A percentile compares a stretch with the other conserved stretches of the same genome.
Evolutionary conservation across 2,113 vertebrate species (phyloP).

Genomic region (Lampris megalopsis): DNA sequence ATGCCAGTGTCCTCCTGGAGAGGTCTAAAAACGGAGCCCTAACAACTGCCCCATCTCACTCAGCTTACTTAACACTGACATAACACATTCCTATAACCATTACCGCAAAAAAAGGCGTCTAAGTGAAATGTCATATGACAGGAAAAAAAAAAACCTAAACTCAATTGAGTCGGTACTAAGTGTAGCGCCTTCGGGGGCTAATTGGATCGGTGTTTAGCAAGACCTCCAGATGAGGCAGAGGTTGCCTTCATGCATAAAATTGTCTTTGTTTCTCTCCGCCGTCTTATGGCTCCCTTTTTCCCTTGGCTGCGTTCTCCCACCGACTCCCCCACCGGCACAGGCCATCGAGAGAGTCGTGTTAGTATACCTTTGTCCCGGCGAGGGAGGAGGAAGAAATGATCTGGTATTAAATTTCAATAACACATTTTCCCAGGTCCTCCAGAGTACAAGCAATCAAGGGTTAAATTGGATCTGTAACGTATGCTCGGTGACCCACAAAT

Average conservation of each 20-base stretch:
- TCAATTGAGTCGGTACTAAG: slow-evolving; percentile 72
- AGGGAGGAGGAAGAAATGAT: slow-evolving; percentile 85
- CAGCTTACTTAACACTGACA: slow-evolving; percentile 43
- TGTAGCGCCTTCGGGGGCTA: slow-evolving; percentile 78
- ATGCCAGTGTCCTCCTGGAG: background rate
- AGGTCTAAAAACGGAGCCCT: slow-evolving; percentile 35
- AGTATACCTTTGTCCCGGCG: slow-evolving; percentile 81
- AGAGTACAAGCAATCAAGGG: slow-evolving; percentile 95
- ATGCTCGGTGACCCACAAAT: slow-evolving; percentile 97
- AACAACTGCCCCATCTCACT: slow-evolving; percentile 34
- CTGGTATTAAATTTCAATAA: slow-evolving; percentile 91
- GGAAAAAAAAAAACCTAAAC: slow-evolving; percentile 59
- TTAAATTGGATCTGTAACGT: slow-evolving; percentile 99
- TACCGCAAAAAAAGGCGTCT: slow-evolving; percentile 49
- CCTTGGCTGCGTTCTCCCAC: slow-evolving; percentile 61
- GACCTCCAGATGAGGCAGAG: slow-evolving; percentile 79
- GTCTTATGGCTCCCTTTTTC: slow-evolving; percentile 60
- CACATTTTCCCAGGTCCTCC: slow-evolving; percentile 85
- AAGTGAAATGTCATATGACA: slow-evolving; percentile 73
- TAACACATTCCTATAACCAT: slow-evolving; percentile 51
- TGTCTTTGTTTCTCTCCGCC: slow-evolving; percentile 79
- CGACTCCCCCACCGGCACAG: slow-evolving; percentile 69
- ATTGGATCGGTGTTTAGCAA: slow-evolving; percentile 86
- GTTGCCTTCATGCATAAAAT: slow-evolving; percentile 80
- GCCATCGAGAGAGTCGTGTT: slow-evolving; percentile 76